Evolutionary conservation across 1,140 invertebrate genomes (phyloP), one percentile per base, ranked within the genome.

Genomic region (Brachionus paranguensis): DNA sequence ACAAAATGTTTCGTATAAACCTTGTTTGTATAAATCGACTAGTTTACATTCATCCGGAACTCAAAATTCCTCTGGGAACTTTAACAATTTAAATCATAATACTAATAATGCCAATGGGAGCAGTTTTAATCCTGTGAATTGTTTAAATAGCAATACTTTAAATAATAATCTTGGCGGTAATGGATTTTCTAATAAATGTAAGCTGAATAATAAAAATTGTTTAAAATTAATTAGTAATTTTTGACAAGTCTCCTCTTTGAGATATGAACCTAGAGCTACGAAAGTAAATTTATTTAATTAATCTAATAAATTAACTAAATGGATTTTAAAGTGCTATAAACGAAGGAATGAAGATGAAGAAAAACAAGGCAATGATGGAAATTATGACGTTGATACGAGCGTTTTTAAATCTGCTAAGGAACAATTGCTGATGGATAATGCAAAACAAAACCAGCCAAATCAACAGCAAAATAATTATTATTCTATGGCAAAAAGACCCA

Each of bases 311-410:
- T 55, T 79, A 20, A 79, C 37, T 79, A 37, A 37, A 33, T 29
- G n/a, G n/a, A n/a, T 20, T 53, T 33, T 5, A 20, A 64, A 81
- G 78, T 81, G 53, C 27, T 81, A 81, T 37, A 81, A 81, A 81
- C 14, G 78, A 81, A 27, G 78, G 37, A 81, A 81, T 29, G 78
- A 81, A 81, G 78, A 81, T 64, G 78, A 81, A 64, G 27, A 27
- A 17, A 27, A 37, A 60, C 37, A 41, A 81, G 53, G 64, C 3
- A 45, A 45, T 64, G 53, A 60, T 11, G 33, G 37, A 27, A 68
- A 20, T 17, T 81, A 64, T 68, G 64, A 81, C 29, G 45, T 76
- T 45, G 64, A 68, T 81, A 60, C 78, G 45, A 43, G 17, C 14
- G 50, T 27, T 64, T 81, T 81, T 24, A 81, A 81, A 81, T 64